Evolutionary conservation across 2,113 vertebrate species (phyloP).

Genomic region (Nymphicus hollandicus): DNA sequence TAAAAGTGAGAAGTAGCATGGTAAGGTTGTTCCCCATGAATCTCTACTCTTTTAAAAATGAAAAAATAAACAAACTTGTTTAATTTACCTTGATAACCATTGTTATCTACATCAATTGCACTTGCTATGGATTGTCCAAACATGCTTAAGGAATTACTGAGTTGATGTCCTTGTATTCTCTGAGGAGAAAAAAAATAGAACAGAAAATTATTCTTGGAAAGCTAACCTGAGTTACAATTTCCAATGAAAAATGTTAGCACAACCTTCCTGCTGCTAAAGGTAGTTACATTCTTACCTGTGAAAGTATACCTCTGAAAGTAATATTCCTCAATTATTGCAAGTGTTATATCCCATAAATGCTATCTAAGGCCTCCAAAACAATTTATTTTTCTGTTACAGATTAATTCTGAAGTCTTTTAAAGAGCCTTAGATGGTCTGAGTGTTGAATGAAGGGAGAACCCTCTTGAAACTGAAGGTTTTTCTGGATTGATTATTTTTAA

Average conservation of each 20-base stretch:
- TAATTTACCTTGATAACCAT: slow-evolving; percentile 83
- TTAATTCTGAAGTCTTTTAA: neutral
- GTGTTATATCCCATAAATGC: neutral
- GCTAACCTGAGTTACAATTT: neutral
- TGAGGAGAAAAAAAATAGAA: slow-evolving; percentile 33
- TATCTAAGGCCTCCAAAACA: neutral
- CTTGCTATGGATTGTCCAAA: slow-evolving; percentile 88
- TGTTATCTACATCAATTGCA: slow-evolving; percentile 82
- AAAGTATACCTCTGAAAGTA: neutral
- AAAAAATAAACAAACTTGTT: neutral
- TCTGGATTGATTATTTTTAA: neutral
- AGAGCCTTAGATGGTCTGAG: neutral
- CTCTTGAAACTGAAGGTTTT: neutral
- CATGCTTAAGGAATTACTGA: slow-evolving; percentile 78
- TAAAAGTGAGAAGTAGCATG: neutral
- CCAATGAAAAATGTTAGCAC: neutral
- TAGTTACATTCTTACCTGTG: neutral
- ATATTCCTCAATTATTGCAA: neutral
- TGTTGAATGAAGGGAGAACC: neutral
- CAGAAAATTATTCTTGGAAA: neutral
- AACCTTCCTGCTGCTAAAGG: neutral
- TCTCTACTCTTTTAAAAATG: neutral
- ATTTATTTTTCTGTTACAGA: neutral
- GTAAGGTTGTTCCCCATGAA: neutral
- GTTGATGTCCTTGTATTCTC: slow-evolving; percentile 79